Conservation (phyloP, 2,888 invertebrate genomes). For the Orthonevra nobilis region DNA sequence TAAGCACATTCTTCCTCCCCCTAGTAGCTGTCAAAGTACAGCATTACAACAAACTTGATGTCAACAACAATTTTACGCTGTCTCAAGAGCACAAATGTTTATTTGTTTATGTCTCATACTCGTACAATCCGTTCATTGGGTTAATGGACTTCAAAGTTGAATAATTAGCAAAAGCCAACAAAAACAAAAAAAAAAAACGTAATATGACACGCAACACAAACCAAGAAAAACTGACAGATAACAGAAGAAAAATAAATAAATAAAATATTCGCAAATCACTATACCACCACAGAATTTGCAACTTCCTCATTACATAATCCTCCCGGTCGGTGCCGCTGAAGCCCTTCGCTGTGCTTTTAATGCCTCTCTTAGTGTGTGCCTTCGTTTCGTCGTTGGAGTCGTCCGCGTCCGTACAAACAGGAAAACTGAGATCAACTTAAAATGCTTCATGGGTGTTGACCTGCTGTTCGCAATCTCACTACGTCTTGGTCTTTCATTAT, state of each 20-base stretch:
- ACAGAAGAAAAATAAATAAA: conserved; percentile 17
- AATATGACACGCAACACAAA: too few relatives aligned
- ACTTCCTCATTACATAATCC: conserved; percentile 64
- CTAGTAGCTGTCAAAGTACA: conserved; percentile 31
- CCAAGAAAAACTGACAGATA: conserved; percentile 60
- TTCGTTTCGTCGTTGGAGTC: too few relatives aligned
- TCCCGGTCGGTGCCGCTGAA: conserved; percentile 22
- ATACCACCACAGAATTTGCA: conserved; percentile 16
- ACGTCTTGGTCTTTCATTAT: neutral
- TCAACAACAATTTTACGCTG: conserved; percentile 50
- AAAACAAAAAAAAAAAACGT: conserved; percentile 9
- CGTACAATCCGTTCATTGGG: conserved; percentile 61
- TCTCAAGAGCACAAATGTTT: conserved; percentile 54
- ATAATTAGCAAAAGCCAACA: conserved; percentile 51
- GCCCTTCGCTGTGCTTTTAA: conserved; percentile 3
- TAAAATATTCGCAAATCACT: too few relatives aligned
- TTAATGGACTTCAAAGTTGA: conserved; percentile 67
- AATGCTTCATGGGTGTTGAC: conserved; percentile 63
- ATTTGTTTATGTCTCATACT: conserved; percentile 43
- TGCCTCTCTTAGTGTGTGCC: neutral
- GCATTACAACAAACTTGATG: conserved; percentile 60
- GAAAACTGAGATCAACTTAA: conserved; percentile 59
- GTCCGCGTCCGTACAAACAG: conserved; percentile 41
- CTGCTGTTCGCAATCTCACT: neutral
- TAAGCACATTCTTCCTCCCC: conserved; percentile 5